These are phyloP conservation scores for Nycticebus coucang DNA, from an alignment of 2,113 vertebrate species.

Conservation along the genomic window DNA sequence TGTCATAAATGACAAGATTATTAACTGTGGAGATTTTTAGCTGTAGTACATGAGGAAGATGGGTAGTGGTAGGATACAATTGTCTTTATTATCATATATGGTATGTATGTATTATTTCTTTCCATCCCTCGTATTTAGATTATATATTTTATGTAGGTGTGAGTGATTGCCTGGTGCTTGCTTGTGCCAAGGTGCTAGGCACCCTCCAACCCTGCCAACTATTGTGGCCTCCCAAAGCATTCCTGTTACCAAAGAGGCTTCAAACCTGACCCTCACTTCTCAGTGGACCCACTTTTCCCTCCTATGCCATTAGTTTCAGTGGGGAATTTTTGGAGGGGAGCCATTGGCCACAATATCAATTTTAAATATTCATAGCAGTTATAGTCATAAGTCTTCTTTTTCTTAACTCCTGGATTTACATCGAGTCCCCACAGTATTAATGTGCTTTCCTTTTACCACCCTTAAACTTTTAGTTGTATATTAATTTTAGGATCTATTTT, in stretches of 20 bases:
- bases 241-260: conserved; percentile 80
- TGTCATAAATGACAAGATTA: conserved; percentile 38
- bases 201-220: conserved; percentile 69
- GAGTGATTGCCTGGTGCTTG: conserved; percentile 75
- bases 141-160: conserved; percentile 68
- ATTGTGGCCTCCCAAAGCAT: conserved; percentile 78
- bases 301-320: conserved; percentile 41
- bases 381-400: conserved; percentile 23
- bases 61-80: neutral
- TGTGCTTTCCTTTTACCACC: neutral
- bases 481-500: conserved; percentile 24
- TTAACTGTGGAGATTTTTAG: conserved; percentile 50
- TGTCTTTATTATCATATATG: conserved; percentile 51
- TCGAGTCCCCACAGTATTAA: conserved; percentile 30
- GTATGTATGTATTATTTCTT: conserved; percentile 61
- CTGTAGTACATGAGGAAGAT: conserved; percentile 35
- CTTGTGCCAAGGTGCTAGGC: conserved; percentile 78
- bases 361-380: conserved; percentile 51
- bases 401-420: conserved; percentile 55
- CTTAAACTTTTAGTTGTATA: conserved; percentile 12
- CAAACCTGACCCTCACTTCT: conserved; percentile 55
- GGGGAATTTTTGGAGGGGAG: conserved; percentile 67
- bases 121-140: conserved; percentile 58
- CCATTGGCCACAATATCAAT: conserved; percentile 44
- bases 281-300: conserved; percentile 41